phyloP scores from a whole-genome alignment of 2,888 invertebrate genomes.

The Odontocerum albicorne region DNA sequence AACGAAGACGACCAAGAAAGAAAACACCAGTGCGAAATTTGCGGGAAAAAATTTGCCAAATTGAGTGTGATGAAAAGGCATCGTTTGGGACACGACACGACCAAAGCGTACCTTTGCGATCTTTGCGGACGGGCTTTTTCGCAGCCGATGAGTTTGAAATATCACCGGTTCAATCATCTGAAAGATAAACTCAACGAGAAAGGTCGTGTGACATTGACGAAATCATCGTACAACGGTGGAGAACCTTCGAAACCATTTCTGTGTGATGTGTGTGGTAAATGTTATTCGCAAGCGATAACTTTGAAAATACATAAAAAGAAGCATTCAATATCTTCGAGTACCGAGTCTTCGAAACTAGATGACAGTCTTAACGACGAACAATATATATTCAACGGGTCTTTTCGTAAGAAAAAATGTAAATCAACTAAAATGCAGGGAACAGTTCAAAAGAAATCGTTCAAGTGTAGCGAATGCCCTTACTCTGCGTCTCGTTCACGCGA shows the following conservation, averaged over 20 bases:
- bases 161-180: not conserved
- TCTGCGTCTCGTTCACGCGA: not conserved
- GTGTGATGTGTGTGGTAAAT: slow-evolving; percentile 3
- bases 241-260: not conserved
- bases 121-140: not conserved
- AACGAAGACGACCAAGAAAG: too few species aligned
- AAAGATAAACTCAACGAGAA: not conserved
- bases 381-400: too few species aligned
- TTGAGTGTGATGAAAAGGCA: not conserved
- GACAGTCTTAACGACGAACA: not conserved
- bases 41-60: not conserved
- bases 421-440: too few species aligned
- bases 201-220: not conserved
- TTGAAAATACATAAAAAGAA: not conserved
- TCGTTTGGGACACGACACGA: not conserved
- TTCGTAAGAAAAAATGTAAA: too few species aligned
- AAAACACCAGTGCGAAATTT: not conserved
- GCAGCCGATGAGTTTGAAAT: slow-evolving; percentile 3
- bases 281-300: not conserved
- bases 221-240: too few species aligned
- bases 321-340: not conserved
- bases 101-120: slow-evolving; percentile 1
- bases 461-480: slow-evolving; percentile 7
- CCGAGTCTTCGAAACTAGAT: not conserved
- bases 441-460: not conserved